Conservation (phyloP, 2,113 vertebrate genomes). For the Lathamus discolor region DNA sequence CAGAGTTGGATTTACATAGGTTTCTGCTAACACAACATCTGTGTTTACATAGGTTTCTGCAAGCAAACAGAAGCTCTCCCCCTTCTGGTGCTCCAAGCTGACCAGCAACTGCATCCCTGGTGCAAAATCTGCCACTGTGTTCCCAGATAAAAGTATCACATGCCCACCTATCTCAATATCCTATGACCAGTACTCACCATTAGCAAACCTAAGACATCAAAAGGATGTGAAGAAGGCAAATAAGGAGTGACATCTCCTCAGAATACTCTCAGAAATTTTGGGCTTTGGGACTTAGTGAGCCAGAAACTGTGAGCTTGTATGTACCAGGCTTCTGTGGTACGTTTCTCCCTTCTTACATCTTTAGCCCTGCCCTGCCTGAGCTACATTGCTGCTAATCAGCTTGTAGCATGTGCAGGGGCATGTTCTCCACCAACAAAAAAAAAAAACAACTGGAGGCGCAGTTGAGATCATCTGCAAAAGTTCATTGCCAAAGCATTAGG, state of each 20-base stretch:
- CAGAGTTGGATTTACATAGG: not conserved
- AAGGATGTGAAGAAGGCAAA: not conserved
- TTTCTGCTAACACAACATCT: not conserved
- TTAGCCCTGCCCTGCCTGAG: not conserved
- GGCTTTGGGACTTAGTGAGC: not conserved
- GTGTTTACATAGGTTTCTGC: not conserved
- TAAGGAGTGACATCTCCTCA: not conserved
- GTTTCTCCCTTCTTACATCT: not conserved
- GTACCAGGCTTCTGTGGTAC: not conserved
- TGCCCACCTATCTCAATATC: not conserved
- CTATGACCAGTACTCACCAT: not conserved
- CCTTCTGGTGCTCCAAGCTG: not conserved
- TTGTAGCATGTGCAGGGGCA: not conserved
- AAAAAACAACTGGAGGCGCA: not conserved
- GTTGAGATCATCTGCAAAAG: fast-evolving
- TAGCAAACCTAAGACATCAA: not conserved
- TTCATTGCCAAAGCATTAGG: not conserved
- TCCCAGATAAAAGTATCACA: not conserved
- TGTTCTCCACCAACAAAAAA: not conserved
- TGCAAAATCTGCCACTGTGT: not conserved
- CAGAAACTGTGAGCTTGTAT: not conserved
- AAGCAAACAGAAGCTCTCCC: not conserved
- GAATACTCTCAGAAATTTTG: not conserved
- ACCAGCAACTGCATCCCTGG: not conserved
- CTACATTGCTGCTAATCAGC: not conserved